Evolutionary conservation across 64 coral and sea anemone genomes (phyloP).

Genomic region (Montipora sp.): DNA sequence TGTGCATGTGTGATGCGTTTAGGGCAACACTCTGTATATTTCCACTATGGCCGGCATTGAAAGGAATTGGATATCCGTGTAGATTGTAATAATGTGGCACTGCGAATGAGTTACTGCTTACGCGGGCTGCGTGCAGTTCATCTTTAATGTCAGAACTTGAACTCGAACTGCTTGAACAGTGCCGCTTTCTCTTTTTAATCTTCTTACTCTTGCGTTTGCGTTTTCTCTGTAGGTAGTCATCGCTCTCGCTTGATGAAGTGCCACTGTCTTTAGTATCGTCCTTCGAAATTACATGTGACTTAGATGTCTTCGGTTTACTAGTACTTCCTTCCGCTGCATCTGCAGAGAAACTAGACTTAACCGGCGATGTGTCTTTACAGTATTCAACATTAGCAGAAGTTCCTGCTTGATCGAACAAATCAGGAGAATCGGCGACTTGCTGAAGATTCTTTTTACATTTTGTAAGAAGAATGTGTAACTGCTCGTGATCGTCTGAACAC

Average conservation of each 20-base stretch:
- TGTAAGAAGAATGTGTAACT: neutral
- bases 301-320: too few relatives aligned
- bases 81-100: neutral
- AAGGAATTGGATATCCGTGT: neutral
- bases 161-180: neutral
- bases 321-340: too few relatives aligned
- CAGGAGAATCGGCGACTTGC: neutral
- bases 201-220: too few relatives aligned
- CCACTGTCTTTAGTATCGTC: too few relatives aligned
- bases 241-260: too few relatives aligned
- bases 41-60: neutral
- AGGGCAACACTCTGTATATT: neutral
- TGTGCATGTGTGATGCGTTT: neutral
- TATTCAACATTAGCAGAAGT: too few relatives aligned
- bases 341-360: too few relatives aligned
- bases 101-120: neutral
- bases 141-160: neutral
- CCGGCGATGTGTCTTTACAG: too few relatives aligned
- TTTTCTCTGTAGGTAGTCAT: too few relatives aligned
- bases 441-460: neutral
- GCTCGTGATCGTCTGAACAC: conserved; percentile 29
- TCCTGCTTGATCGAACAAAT: neutral
- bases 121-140: neutral
- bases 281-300: too few relatives aligned
- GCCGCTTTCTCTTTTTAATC: neutral